Conservation (phyloP, 1,140 invertebrate genomes). For the Lasaia peninsularis region DNA sequence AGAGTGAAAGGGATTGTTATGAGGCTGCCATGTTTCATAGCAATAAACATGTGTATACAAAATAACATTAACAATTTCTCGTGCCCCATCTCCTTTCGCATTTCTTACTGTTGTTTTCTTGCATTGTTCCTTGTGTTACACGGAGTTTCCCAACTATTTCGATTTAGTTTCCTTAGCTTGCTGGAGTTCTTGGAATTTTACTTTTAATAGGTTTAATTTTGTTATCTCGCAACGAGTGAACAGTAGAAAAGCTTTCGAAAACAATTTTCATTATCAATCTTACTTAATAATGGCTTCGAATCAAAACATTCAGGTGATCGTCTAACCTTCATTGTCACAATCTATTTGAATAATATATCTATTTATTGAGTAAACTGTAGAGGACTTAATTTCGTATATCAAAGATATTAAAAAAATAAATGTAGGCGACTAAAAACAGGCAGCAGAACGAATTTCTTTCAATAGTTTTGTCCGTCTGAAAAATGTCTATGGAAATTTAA, state of each 20-base stretch:
- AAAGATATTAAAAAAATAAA: too few relatives aligned
- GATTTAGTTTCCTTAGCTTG: slow-evolving; percentile 30
- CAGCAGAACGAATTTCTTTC: too few relatives aligned
- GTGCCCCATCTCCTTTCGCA: slow-evolving; percentile 45
- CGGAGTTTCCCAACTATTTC: slow-evolving; percentile 35
- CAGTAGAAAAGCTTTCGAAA: slow-evolving; percentile 9
- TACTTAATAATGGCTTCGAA: background rate
- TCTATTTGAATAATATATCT: too few relatives aligned
- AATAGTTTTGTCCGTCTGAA: too few relatives aligned
- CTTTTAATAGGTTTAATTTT: slow-evolving; percentile 25
- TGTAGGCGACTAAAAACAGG: too few relatives aligned
- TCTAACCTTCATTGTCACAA: background rate
- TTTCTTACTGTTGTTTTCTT: slow-evolving; percentile 51
- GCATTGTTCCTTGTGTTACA: slow-evolving; percentile 37
- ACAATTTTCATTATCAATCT: slow-evolving; percentile 3
- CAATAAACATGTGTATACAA: slow-evolving; percentile 75
- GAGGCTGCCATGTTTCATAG: slow-evolving; percentile 73
- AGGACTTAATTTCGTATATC: too few relatives aligned
- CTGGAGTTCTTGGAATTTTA: slow-evolving; percentile 27
- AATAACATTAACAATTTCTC: slow-evolving; percentile 71
- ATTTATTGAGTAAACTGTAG: too few relatives aligned
- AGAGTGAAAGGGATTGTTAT: slow-evolving; percentile 77
- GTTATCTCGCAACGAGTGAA: slow-evolving; percentile 16
- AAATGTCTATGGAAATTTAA: too few relatives aligned
- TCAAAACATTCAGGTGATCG: background rate